Percentiles rank a stretch among this genome's conserved stretches.
These are phyloP conservation scores for Galerucella nymphaeae DNA, from an alignment of 2,888 invertebrate species.

Conservation along the genomic window DNA sequence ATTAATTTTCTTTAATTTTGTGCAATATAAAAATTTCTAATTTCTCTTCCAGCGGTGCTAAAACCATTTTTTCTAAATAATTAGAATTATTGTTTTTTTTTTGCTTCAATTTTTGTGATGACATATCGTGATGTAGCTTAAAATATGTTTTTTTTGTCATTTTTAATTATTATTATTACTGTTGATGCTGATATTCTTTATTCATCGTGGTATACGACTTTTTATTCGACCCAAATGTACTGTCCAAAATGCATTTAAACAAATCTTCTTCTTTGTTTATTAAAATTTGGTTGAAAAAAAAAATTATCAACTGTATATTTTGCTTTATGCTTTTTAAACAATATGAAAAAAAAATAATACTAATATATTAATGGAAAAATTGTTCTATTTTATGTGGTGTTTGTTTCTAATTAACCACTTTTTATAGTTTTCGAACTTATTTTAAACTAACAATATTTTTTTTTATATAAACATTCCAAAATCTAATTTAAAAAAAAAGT, in stretches of 20 bases:
- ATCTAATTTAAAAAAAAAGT: not conserved
- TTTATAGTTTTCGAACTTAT: not conserved
- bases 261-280: not conserved
- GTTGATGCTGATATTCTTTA: not conserved
- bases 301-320: not conserved
- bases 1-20: not conserved
- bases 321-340: not conserved
- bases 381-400: not conserved
- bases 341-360: not conserved
- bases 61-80: not conserved
- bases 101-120: constrained; percentile 24
- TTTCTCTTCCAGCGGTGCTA: not conserved
- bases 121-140: constrained; percentile 33
- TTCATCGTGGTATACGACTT: not conserved
- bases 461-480: not conserved
- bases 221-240: not conserved
- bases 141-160: not conserved
- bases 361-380: not conserved
- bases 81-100: constrained; percentile 2
- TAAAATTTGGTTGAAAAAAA: too few relatives aligned
- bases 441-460: not conserved
- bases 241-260: too few relatives aligned
- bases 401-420: not conserved
- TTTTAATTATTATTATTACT: not conserved
- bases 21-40: constrained; percentile 19